Base-by-base conservation (phyloP, 2,797 vertebrate species). In the Myripristis jacobus region DNA sequence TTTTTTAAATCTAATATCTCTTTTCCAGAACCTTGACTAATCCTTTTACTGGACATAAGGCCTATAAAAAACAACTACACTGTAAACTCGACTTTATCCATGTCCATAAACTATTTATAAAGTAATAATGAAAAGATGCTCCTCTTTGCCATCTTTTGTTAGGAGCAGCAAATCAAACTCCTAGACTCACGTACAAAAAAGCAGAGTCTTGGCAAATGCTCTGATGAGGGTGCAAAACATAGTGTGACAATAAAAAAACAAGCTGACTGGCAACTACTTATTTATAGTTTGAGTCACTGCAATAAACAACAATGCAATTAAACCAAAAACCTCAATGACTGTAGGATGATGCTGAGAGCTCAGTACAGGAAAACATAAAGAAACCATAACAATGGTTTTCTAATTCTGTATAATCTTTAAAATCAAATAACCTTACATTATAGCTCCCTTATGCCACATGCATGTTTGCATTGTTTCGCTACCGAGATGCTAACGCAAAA, bases 121-220 rank as follows among this genome's bases (percentile, higher is more conserved):
- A 48, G 22, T 51, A 6, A 47, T 0, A 38, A 8, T 24, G 24
- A 27, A 44, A 47, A 53, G 48, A 46, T 19, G 44, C 19, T 9
- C 8, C 27, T 2, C 21, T 56, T 36, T 51, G 25, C 27, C 36
- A 44, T 66, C 57, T 53, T 56, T 36, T 10, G 6, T 11, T 47
- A 8, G 44, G 18, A 47, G 44, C 6, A 11, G 19, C 58, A 48
- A 55, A 62, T 50, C 53, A 58, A 36, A 29, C 53, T 51, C 18
- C 27, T 10, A 70, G 21, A 70, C 47, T 44, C 4, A 1, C 15
- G 48, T 64, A 57, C 57, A 62, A 70, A 70, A 44, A 57, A 66
- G 34, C 25, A 50, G 13, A 43, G 41, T 16, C 41, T 43, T 15
- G 3, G 12, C 15, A 15, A 43, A 43, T 1, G 41, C 15, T 43